These are phyloP conservation scores for Drosophila sechellia DNA, from an alignment of 1,140 invertebrate genomes.

Conservation along the genomic window DNA sequence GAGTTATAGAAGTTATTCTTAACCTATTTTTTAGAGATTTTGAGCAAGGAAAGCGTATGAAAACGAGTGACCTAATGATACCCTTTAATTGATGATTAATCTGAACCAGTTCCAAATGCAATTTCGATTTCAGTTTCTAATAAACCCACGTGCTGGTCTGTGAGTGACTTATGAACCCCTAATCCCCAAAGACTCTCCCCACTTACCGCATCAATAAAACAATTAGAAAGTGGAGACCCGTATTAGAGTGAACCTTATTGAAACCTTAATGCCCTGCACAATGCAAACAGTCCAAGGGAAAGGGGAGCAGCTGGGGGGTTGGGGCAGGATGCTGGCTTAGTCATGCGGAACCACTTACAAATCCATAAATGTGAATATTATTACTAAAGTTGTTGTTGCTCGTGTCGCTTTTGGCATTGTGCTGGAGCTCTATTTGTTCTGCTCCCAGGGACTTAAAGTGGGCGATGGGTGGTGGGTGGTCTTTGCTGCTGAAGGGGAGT, in stretches of 20 bases:
- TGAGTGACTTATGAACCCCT: constrained; percentile 79
- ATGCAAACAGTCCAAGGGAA: constrained; percentile 20
- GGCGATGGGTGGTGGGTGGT: constrained; percentile 6
- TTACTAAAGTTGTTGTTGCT: constrained; percentile 72
- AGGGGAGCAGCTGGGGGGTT: not conserved
- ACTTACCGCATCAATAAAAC: constrained; percentile 41
- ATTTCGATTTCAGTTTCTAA: not conserved
- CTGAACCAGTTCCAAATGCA: not conserved
- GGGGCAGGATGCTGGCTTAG: constrained; percentile 60
- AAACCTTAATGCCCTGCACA: constrained; percentile 53
- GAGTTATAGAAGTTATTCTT: too few species aligned
- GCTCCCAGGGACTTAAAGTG: constrained; percentile 41
- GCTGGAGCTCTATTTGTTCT: constrained; percentile 37
- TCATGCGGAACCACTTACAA: constrained; percentile 82
- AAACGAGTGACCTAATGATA: not conserved
- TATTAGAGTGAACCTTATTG: constrained; percentile 79
- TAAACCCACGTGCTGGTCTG: constrained; percentile 43
- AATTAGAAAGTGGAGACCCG: constrained; percentile 60
- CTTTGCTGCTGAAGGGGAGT: constrained; percentile 2
- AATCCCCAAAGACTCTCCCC: constrained; percentile 30
- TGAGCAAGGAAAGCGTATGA: too few species aligned
- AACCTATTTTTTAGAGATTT: too few species aligned
- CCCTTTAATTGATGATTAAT: not conserved
- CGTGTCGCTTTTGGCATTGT: constrained; percentile 55
- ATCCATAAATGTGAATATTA: constrained; percentile 82